Evolutionary conservation across 1,140 invertebrate species (phyloP), one percentile per base, ranked within the genome.

Genomic region (Chlorops oryzae): DNA sequence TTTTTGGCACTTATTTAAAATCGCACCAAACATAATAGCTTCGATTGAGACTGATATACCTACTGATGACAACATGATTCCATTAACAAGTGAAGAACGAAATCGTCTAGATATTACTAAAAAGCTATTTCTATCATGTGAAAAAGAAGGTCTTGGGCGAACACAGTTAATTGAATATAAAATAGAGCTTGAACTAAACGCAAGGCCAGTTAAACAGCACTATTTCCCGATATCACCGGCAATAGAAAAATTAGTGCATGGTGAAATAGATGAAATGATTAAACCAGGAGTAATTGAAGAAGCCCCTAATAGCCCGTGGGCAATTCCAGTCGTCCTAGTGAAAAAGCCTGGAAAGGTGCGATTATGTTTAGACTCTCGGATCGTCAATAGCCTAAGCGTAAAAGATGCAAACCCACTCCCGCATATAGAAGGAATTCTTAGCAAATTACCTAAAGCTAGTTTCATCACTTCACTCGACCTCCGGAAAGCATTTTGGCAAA

Each of bases 361-460:
- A 1, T 56, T 65, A 17, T 68, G 65, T 39, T 44, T 70, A 1
- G 59, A 66, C 50, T 62, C 39, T 46, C 27, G 65, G 9, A 55
- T 57, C 15, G 9, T 65, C 3, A 66, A 69, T 49, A 18, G 18
- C 2, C 54, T 60, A 12, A 60, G 60, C 0, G 54, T 58, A 32
- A 53, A 50, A n/a, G 62, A 63, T 44, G 54, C 56, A 3, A 65
- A 67, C 27, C 62, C 59, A 10, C 35, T 67, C 9, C 59, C 61
- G 5, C 41, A 47, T 10, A 57, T 59, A 38, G 44, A 40, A 5
- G 45, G 25, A 7, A 50, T 59, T 5, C 21, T 59, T 3, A 50
- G 50, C 42, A 42, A 47, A 3, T 41, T 56, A n/a, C 25, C 28
- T 9, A 12, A 10, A 43, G 21, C 62, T 2, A 25, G 25, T 7